phyloP scores from a whole-genome alignment of 2,113 vertebrate species.

The Epinephelus cyanopodus region DNA sequence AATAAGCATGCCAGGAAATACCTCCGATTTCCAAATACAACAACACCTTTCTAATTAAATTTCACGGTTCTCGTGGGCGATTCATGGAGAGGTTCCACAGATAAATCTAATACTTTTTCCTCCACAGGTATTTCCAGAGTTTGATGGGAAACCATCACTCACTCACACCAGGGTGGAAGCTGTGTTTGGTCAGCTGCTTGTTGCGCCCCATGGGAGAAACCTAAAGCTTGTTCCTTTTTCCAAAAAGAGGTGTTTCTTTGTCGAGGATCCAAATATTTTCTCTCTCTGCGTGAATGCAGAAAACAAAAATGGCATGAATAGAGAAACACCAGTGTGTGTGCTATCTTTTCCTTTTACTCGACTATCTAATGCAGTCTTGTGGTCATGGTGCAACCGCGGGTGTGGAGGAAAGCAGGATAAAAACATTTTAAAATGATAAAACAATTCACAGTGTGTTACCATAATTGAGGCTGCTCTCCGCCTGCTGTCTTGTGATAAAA shows the following conservation, averaged over 20 bases:
- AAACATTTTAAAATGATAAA: conserved; percentile 2
- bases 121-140: conserved; percentile 63
- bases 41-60: conserved; percentile 15
- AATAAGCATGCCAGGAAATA: background rate
- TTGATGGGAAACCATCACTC: conserved; percentile 50
- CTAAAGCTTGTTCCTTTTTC: conserved; percentile 16
- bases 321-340: background rate
- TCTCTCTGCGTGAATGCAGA: conserved; percentile 7
- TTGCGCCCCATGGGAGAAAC: conserved; percentile 40
- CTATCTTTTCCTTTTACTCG: background rate
- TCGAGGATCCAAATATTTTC: conserved; percentile 42
- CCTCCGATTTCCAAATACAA: background rate
- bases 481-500: conserved; percentile 21
- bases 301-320: conserved; percentile 13
- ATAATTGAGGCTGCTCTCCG: background rate
- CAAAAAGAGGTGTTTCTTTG: conserved; percentile 24
- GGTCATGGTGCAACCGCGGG: background rate
- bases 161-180: conserved; percentile 42
- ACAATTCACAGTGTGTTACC: background rate
- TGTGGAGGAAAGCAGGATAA: background rate
- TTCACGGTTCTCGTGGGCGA: background rate
- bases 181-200: conserved; percentile 75
- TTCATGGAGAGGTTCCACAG: conserved; percentile 10
- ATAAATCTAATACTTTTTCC: conserved; percentile 36
- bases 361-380: background rate